Evolutionary conservation across 2,113 vertebrate species (phyloP).

Genomic region (Rhineura floridana): DNA sequence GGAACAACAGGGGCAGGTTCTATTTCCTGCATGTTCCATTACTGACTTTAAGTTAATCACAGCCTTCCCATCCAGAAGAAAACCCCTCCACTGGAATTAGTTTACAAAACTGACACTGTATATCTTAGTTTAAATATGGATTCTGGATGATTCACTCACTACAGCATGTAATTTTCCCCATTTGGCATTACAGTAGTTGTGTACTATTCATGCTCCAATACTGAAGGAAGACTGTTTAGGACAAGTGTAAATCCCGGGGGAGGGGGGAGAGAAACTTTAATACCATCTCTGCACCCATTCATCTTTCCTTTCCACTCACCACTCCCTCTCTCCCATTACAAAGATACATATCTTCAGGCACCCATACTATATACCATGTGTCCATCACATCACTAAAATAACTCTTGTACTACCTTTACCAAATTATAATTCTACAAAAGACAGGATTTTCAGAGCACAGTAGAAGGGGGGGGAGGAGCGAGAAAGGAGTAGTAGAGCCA

Average conservation of each 20-base stretch:
- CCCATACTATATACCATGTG: background rate
- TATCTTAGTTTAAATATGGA: background rate
- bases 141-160: background rate
- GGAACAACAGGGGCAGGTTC: background rate
- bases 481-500: background rate
- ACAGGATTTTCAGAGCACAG: background rate
- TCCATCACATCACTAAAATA: background rate
- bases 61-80: background rate
- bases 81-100: background rate
- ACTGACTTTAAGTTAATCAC: background rate
- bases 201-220: background rate
- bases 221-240: background rate
- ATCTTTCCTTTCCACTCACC: background rate
- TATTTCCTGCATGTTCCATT: background rate
- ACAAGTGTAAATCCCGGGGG: background rate
- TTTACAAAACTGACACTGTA: background rate
- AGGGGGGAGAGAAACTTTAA: too few species aligned
- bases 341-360: background rate
- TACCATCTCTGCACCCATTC: background rate
- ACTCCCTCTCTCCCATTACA: background rate
- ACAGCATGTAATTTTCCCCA: background rate
- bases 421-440: background rate
- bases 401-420: background rate
- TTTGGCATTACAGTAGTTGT: background rate
- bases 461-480: too few species aligned